Percentiles rank a stretch among this genome's conserved stretches.
Conservation (phyloP, 2,797 vertebrate genomes). For the Tenualosa ilisha region DNA sequence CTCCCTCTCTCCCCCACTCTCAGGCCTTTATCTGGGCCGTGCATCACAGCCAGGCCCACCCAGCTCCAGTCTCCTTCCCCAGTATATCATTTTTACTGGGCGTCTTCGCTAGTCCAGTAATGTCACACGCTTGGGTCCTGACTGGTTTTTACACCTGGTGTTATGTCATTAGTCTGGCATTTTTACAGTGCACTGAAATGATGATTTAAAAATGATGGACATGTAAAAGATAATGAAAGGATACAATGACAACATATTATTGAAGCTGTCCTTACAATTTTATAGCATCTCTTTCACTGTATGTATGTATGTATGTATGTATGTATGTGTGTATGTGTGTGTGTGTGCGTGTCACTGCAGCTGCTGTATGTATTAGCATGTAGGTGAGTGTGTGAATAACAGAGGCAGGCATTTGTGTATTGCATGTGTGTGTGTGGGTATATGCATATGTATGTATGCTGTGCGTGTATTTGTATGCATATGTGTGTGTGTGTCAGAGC, state of each 20-base stretch:
- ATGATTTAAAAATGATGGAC: conserved; percentile 23
- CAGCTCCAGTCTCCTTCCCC: background rate
- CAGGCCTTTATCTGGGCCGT: conserved; percentile 2
- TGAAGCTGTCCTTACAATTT: background rate
- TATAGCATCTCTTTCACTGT: background rate
- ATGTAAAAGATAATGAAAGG: conserved; percentile 20
- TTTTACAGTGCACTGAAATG: conserved; percentile 26
- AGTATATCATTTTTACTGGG: conserved; percentile 23
- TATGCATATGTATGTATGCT: background rate
- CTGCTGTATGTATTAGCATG: background rate
- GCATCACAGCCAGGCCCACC: background rate
- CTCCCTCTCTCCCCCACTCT: background rate
- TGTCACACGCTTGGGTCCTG: background rate
- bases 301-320: background rate
- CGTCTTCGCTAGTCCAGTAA: conserved; percentile 16
- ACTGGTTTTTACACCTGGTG: background rate
- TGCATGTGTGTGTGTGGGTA: background rate
- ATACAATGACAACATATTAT: conserved; percentile 19
- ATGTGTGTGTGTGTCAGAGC: background rate
- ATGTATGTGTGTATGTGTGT: background rate
- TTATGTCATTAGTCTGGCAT: conserved; percentile 25
- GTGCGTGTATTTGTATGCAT: background rate
- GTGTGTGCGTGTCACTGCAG: background rate
- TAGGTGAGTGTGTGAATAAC: background rate
- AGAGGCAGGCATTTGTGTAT: background rate